phyloP scores from a whole-genome alignment of 2,888 invertebrate species.

The Campoplex capitator region DNA sequence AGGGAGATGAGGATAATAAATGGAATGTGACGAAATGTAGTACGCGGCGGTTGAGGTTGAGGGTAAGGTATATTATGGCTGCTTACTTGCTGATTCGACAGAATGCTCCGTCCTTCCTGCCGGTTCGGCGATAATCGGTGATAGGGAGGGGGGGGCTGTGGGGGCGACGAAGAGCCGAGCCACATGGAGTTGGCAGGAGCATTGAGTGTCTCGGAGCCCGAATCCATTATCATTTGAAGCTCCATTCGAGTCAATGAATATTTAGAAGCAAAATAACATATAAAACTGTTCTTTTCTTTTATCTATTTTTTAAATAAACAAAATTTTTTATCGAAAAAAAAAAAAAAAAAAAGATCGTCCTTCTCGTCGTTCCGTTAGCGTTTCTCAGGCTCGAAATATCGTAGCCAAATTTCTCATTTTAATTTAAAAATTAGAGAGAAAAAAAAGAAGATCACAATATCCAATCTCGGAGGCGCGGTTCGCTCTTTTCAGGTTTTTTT shows the following conservation, averaged over 20 bases:
- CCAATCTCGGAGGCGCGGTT: not conserved
- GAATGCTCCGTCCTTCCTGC: constrained; percentile 77
- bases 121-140: constrained; percentile 80
- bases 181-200: constrained; percentile 77
- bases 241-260: constrained; percentile 75
- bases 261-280: not conserved
- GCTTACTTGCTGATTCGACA: constrained; percentile 80
- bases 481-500: not conserved
- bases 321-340: not conserved
- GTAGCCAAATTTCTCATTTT: constrained; percentile 13
- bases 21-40: not conserved
- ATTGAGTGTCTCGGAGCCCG: constrained; percentile 78
- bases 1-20: not conserved
- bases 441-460: not conserved
- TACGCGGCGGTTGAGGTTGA: not conserved
- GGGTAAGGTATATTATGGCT: not conserved
- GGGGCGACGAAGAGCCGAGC: constrained; percentile 73
- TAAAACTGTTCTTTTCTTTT: not conserved
- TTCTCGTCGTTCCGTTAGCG: constrained; percentile 19
- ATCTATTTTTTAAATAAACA: not conserved
- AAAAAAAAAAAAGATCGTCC: constrained; percentile 1
- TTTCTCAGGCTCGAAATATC: constrained; percentile 25
- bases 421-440: not conserved
- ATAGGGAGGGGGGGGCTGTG: constrained; percentile 73
- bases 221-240: constrained; percentile 82